Evolutionary conservation across 2,888 invertebrate species (phyloP), one percentile per base, ranked within the genome.

Genomic region (Sarcophaga caerulescens): DNA sequence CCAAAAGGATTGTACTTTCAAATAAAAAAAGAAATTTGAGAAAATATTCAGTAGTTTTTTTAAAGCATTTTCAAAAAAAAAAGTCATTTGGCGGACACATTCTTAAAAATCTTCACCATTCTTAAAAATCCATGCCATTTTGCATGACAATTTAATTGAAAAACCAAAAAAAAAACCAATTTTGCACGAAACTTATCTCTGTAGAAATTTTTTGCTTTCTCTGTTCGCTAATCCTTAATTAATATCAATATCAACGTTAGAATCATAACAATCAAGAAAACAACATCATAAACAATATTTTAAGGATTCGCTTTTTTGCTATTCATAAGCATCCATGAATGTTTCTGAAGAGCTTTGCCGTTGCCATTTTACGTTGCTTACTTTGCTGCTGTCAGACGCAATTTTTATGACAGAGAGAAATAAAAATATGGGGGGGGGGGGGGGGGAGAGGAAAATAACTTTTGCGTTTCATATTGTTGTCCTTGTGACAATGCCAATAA

Each of bases 401-500:
- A 70, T 81, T 71, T 57, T 71, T 57, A 77, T 60, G 12, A 65
- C n/a, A 71, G 70, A 44, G 21, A 76, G 45, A 57, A 70, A 52
- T 17, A 68, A 68, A 60, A 35, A 35, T 35, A 35, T 35, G 35
- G 10, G 8, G 35, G 35, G 35, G 8, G 35, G 6, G 35, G 8
- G 21, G 4, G 35, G 8, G 35, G 6, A 6, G 8, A n/a, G 4
- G 75, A 66, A 71, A 66, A 77, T 44, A 71, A 57, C 66, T 79
- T 79, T 70, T 75, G 60, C 60, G 65, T 23, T 44, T 70, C 25
- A 57, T 70, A 60, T 82, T 69, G 70, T 80, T 69, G 79, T 80
- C 75, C 75, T 84, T 80, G 70, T 65, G 70, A 80, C 79, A 84
- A 75, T 70, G 66, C 71, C 60, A 75, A 76, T 52, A 75, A 79